Evolutionary conservation across 2,888 invertebrate species (phyloP), one percentile per base, ranked within the genome.

Genomic region (Panzeria rudis): DNA sequence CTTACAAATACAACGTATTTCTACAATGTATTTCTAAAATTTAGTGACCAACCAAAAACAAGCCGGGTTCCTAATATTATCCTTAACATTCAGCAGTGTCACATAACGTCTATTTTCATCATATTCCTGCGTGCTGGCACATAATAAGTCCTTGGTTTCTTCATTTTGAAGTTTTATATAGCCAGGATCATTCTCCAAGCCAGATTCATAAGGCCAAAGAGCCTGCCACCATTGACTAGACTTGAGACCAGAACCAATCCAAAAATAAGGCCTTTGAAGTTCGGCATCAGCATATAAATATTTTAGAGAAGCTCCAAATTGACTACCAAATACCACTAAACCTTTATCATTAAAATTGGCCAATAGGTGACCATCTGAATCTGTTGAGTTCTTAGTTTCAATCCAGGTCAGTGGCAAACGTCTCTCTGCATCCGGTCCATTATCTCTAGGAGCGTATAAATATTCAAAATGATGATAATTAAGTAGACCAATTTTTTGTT

Each of bases 391-490:
- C 20, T 86, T 87, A 13, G 69, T 69, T 61, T 75, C 13, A 11
- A 13, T 81, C 87, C 87, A 87, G 3, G 87, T 87, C 6, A 87
- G 62, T 5, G 86, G 80, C 11, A 78, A 15, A 44, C 87, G 86
- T 29, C 82, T 84, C 2, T 50, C 54, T 20, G 8, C 62, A 17
- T 86, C 84, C 1, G 86, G 86, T 0, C 87, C 87, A 76, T 84
- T 87, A 6, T 86, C 83, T 35, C 86, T 86, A 0, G 87, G 86
- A 11, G 86, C 87, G 61, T 87, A 87, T 44, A 87, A 35, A 80
- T 84, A 87, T 66, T 87, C 87, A 79, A 62, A 81, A 44, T 86
- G 71, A 0, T 25, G 84, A 25, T 64, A 72, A 47, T 87, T 87
- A 1, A 87, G 69, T 4, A 82, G 71, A 35, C 78, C 85, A 61